phyloP scores from a whole-genome alignment of 2,113 vertebrate species.

The Ciconia boyciana region DNA sequence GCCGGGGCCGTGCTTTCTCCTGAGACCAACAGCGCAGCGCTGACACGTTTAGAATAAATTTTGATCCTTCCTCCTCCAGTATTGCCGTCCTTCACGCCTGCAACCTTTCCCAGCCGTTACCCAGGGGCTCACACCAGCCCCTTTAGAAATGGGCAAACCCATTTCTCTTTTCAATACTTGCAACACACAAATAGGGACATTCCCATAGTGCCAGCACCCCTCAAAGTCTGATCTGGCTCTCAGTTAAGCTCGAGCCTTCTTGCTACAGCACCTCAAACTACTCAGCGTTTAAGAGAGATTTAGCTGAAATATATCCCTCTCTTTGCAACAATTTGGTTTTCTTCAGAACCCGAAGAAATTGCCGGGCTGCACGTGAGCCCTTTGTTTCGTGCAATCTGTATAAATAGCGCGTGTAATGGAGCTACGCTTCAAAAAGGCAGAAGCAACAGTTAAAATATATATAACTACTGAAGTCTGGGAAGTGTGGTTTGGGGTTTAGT shows the following conservation, averaged over 20 bases:
- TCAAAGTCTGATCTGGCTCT: neutral
- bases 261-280: neutral
- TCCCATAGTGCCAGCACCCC: fast-evolving
- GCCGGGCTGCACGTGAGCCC: neutral
- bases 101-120: neutral
- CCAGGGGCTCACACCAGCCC: neutral
- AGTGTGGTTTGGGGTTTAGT: conserved; percentile 8
- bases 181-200: neutral
- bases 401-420: neutral
- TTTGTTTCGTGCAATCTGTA: neutral
- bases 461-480: neutral
- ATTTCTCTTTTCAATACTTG: neutral
- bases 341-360: neutral
- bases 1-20: neutral
- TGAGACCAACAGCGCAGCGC: neutral
- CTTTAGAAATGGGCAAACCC: neutral
- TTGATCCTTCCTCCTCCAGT: neutral
- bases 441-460: neutral
- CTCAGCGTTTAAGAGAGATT: neutral
- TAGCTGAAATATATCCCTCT: neutral
- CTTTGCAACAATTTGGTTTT: neutral
- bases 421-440: neutral
- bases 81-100: neutral
- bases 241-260: neutral
- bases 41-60: neutral